Conservation (phyloP, 1,140 invertebrate species). For the Ctenoplectra terminalis region DNA sequence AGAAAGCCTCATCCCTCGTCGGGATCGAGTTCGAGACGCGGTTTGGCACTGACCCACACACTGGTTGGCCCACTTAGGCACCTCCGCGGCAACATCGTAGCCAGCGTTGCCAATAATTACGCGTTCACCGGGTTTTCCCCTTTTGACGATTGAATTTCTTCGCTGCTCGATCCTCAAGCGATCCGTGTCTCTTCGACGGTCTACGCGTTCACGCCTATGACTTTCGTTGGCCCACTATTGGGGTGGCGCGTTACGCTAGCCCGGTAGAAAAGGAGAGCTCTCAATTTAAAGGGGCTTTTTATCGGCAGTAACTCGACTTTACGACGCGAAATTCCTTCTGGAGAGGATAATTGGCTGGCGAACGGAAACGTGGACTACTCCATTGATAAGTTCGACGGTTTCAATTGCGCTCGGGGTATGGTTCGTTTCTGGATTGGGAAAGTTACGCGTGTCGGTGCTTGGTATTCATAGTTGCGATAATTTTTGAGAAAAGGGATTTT, state of each 20-base stretch:
- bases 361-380: background rate
- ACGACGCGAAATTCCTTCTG: background rate
- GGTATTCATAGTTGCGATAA: too few relatives aligned
- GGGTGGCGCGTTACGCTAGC: too few relatives aligned
- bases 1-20: constrained; percentile 62
- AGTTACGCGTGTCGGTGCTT: too few relatives aligned
- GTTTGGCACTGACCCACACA: constrained; percentile 80
- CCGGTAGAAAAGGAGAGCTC: background rate
- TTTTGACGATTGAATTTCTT: too few relatives aligned
- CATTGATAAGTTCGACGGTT: background rate
- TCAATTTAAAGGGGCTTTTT: background rate
- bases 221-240: background rate
- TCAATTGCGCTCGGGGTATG: too few relatives aligned
- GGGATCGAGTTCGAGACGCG: constrained; percentile 65
- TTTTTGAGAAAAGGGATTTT: too few relatives aligned
- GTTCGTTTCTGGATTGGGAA: too few relatives aligned
- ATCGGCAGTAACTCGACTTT: constrained; percentile 1
- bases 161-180: too few relatives aligned
- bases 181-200: too few relatives aligned
- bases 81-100: constrained; percentile 28
- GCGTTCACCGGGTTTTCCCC: constrained; percentile 11
- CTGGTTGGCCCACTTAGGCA: constrained; percentile 74
- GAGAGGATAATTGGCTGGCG: background rate
- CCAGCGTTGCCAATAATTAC: constrained; percentile 46
- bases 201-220: background rate